Base-by-base conservation (phyloP, 2,888 invertebrate genomes). In the Calephelis perditalis region DNA sequence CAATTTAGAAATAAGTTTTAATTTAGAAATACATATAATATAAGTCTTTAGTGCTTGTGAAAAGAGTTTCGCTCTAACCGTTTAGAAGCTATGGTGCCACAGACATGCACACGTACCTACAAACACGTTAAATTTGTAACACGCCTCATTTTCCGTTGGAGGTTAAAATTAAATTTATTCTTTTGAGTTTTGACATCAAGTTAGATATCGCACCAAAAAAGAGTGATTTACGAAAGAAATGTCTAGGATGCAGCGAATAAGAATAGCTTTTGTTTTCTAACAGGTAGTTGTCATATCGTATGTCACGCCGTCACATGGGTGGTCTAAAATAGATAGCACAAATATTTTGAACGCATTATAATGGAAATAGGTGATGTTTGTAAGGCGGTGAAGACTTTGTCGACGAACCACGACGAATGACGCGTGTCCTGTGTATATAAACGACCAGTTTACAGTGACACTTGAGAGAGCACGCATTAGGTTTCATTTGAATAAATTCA, bases 341-440 rank as follows among this genome's bases (percentile, higher is more conserved):
- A 82, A 84, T 79, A 86, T 85, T 84, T 85, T 84, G 78, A 81
- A 75, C 80, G 82, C 76, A 89, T 90, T 90, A 84, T 88, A 76
- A 90, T 90, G 87, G 80, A 80, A 89, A 90, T 90, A 73, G 70
- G 77, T 71, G 73, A 78, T 73, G 80, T 74, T 73, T 77, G 78
- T 72, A 72, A 76, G 75, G 73, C 77, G 73, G 77, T 75, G 71
- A 73, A 68, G 70, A 74, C 75, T 78, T 88, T 89, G 88, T 89
- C 69, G 67, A 67, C 60, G 62, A 62, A 82, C 81, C 86, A 84
- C 78, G 77, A 84, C 86, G 75, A 87, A 87, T 86, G 79, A 72
- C 72, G 70, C 76, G 72, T 77, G 77, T 73, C 74, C 67, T 65
- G 59, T 60, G 62, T 66, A 68, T 65, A 60, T 58, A 55, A 59